phyloP scores from a whole-genome alignment of 2,797 vertebrate genomes.

The Danionella dracula region DNA sequence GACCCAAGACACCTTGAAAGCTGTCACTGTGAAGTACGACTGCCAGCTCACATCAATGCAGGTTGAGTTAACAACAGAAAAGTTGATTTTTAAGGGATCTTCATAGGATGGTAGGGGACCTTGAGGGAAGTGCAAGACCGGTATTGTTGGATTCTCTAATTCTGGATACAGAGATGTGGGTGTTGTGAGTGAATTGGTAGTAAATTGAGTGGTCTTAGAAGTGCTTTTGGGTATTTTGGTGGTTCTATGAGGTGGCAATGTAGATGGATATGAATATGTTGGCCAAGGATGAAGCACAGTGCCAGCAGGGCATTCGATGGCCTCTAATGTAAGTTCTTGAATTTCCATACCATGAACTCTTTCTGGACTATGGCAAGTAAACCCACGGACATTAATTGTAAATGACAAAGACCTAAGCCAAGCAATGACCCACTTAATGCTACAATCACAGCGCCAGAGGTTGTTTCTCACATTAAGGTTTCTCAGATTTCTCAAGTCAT shows the following conservation, averaged over 20 bases:
- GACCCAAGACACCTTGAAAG: slow-evolving; percentile 96
- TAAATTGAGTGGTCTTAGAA: slow-evolving; percentile 43
- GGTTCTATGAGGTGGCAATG: slow-evolving; percentile 49
- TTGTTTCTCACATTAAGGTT: slow-evolving; percentile 90
- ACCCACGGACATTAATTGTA: slow-evolving; percentile 86
- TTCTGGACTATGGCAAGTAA: slow-evolving; percentile 90
- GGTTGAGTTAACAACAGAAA: slow-evolving; percentile 85
- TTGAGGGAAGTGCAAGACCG: slow-evolving; percentile 59
- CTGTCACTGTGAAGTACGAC: slow-evolving; percentile 83
- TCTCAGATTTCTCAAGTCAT: slow-evolving; percentile 80
- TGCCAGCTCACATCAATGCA: slow-evolving; percentile 90
- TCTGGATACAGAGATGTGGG: slow-evolving; percentile 50
- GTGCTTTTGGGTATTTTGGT: slow-evolving; percentile 51
- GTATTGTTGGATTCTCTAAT: slow-evolving; percentile 59
- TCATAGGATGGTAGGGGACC: slow-evolving; percentile 69
- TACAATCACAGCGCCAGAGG: slow-evolving; percentile 92
- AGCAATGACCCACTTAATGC: slow-evolving; percentile 91
- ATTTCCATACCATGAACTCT: slow-evolving; percentile 93
- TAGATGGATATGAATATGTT: slow-evolving; percentile 72
- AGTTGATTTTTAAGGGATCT: slow-evolving; percentile 83
- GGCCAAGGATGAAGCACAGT: slow-evolving; percentile 65
- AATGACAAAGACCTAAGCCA: slow-evolving; percentile 89
- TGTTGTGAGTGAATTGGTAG: slow-evolving; percentile 43
- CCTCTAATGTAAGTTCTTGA: slow-evolving; percentile 89
- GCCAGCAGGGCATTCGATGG: slow-evolving; percentile 82